These are phyloP conservation scores for Rhagoletis pomonella DNA, from an alignment of 1,140 invertebrate species.

Conservation along the genomic window DNA sequence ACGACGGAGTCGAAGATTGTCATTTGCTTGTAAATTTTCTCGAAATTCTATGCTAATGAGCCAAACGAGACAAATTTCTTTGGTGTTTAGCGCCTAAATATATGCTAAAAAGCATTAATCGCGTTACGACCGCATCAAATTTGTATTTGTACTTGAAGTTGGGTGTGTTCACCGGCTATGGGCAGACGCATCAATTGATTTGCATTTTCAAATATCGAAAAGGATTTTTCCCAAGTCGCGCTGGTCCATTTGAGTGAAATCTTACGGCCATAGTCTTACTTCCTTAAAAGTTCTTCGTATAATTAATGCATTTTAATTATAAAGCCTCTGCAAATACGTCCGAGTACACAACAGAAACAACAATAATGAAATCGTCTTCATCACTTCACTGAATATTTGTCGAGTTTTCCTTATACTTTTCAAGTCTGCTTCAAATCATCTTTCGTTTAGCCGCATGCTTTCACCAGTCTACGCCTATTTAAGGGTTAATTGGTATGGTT, in stretches of 20 bases:
- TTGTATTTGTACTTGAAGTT: no score
- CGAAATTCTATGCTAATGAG: slow-evolving; percentile 46
- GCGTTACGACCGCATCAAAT: not conserved
- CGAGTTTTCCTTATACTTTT: not conserved
- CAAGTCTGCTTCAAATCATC: not conserved
- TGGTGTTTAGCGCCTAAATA: slow-evolving; percentile 5
- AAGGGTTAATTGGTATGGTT: slow-evolving; percentile 38
- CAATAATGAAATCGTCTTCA: not conserved
- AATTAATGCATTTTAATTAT: slow-evolving; percentile 51
- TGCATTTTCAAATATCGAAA: slow-evolving; percentile 45
- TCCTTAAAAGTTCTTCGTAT: slow-evolving; percentile 1
- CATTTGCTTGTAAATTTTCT: slow-evolving; percentile 21
- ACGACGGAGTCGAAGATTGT: slow-evolving; percentile 1
- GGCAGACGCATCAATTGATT: slow-evolving; percentile 7
- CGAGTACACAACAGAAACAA: not conserved
- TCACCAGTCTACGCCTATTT: slow-evolving; percentile 2
- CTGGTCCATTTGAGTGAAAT: not conserved
- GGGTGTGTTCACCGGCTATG: not conserved
- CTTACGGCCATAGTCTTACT: not conserved
- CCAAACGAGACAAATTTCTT: not conserved
- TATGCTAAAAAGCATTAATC: slow-evolving; percentile 40
- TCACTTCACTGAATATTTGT: not conserved
- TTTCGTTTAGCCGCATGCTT: not conserved
- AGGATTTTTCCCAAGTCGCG: not conserved
- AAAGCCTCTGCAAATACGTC: not conserved